These are phyloP conservation scores for Phaetusa simplex DNA, from an alignment of 2,113 vertebrate species.

Conservation along the genomic window DNA sequence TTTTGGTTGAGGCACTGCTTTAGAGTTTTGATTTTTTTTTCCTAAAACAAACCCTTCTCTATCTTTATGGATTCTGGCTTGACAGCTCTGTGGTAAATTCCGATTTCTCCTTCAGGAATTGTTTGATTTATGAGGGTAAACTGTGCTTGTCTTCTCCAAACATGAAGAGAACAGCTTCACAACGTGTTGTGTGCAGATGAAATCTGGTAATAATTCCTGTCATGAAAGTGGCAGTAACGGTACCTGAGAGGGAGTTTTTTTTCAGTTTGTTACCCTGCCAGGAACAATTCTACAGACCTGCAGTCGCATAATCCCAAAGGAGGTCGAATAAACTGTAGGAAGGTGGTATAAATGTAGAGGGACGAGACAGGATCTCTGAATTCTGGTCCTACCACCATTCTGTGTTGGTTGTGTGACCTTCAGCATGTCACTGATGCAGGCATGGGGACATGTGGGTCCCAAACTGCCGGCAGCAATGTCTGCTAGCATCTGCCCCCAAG, in stretches of 20 bases:
- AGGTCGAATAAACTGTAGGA: background rate
- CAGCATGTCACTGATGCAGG: accelerated
- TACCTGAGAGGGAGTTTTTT: background rate
- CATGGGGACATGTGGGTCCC: background rate
- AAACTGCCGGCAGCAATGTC: background rate
- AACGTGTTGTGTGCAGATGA: background rate
- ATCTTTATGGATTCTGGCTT: slow-evolving; percentile 17
- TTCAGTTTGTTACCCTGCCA: background rate
- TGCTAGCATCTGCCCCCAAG: background rate
- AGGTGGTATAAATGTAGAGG: background rate
- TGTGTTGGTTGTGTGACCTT: background rate
- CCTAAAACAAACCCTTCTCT: background rate
- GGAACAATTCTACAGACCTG: background rate
- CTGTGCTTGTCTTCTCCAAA: background rate
- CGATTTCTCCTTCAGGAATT: slow-evolving; percentile 14
- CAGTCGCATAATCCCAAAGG: background rate
- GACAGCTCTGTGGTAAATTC: slow-evolving; percentile 18
- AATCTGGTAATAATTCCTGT: background rate
- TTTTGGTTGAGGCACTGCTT: slow-evolving; percentile 2
- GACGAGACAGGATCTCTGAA: background rate
- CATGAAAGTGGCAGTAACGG: background rate
- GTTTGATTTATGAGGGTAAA: slow-evolving; percentile 38
- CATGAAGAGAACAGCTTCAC: background rate
- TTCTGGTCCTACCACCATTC: background rate
- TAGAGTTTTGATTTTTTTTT: background rate